phyloP scores from a whole-genome alignment of 2,797 vertebrate genomes.

The Leptoclinus maculatus region DNA sequence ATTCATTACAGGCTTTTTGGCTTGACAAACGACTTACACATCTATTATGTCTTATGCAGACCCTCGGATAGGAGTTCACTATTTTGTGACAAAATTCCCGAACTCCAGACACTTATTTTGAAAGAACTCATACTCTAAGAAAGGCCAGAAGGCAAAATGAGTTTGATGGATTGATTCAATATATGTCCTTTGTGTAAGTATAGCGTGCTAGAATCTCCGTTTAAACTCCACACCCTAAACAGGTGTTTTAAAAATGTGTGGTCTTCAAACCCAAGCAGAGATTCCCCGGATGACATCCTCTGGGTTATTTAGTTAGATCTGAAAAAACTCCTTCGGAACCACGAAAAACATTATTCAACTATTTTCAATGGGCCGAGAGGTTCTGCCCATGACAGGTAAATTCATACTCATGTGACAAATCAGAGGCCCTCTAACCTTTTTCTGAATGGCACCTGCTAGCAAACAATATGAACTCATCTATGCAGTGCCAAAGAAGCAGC shows the following conservation, averaged over 20 bases:
- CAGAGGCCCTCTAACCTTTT: neutral
- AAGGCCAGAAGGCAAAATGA: neutral
- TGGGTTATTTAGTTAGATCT: neutral
- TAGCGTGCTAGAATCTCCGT: neutral
- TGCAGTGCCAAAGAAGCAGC: neutral
- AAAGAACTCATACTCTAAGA: neutral
- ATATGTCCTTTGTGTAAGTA: neutral
- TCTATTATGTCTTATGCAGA: neutral
- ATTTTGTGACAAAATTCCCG: neutral
- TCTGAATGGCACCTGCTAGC: neutral
- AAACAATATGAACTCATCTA: neutral
- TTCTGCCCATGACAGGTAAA: neutral
- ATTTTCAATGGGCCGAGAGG: neutral
- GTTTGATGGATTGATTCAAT: constrained; percentile 3
- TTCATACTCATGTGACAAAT: neutral
- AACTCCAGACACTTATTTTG: constrained; percentile 1
- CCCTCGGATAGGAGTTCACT: neutral
- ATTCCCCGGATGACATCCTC: neutral
- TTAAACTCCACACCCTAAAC: neutral
- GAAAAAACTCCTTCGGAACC: neutral
- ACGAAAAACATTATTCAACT: neutral
- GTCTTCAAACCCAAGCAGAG: neutral
- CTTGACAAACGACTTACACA: neutral
- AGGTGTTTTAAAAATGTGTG: neutral
- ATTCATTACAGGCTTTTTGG: neutral